Conservation (phyloP, 2,888 invertebrate genomes). For the Trichopoda pennipes region DNA sequence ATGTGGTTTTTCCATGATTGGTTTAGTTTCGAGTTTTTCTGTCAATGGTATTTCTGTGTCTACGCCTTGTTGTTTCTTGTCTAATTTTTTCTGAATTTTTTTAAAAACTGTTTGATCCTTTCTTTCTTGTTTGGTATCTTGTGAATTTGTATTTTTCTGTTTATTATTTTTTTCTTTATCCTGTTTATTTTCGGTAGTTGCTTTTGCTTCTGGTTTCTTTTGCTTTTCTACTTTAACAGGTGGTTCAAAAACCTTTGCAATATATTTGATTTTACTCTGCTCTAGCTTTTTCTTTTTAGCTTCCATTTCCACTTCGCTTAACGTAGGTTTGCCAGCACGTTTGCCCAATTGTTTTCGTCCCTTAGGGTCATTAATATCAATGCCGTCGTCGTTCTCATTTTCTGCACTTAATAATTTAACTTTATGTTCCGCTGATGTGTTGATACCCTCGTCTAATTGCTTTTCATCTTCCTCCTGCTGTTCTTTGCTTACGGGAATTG, state of each 20-base stretch:
- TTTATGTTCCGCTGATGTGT: constrained; percentile 52
- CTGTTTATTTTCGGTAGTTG: background rate
- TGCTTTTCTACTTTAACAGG: constrained; percentile 76
- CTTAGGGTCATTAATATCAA: constrained; percentile 69
- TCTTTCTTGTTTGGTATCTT: background rate
- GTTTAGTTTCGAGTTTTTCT: background rate
- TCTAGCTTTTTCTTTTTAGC: constrained; percentile 77
- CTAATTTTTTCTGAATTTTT: constrained; percentile 17
- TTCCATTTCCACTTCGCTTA: constrained; percentile 75
- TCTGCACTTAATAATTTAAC: constrained; percentile 61
- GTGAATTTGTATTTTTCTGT: background rate
- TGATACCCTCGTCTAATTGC: constrained; percentile 75
- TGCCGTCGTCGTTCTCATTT: constrained; percentile 67
- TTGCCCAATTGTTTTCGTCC: constrained; percentile 72
- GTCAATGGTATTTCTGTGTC: background rate
- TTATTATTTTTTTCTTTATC: constrained; percentile 5
- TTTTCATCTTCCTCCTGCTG: constrained; percentile 80
- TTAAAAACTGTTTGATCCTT: constrained; percentile 7
- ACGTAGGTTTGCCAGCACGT: constrained; percentile 77
- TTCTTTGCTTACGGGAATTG: constrained; percentile 82
- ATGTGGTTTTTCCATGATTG: background rate
- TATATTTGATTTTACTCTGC: constrained; percentile 77
- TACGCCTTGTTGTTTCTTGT: background rate
- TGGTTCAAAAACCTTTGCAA: constrained; percentile 80
- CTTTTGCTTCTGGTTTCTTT: constrained; percentile 64